Evolutionary conservation across 2,113 vertebrate genomes (phyloP).

Genomic region (Phrynocephalus versicolor): DNA sequence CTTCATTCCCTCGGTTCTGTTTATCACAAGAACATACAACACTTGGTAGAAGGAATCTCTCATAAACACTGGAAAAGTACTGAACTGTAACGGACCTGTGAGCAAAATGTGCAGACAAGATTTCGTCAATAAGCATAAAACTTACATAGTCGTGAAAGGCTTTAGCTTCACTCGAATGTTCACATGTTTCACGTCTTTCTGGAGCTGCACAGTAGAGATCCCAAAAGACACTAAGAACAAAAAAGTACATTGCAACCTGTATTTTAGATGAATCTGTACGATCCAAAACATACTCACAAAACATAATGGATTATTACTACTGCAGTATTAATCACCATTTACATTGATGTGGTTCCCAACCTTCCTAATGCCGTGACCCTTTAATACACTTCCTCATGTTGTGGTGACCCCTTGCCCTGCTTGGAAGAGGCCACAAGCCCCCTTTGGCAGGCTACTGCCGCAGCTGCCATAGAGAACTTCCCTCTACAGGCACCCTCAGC

Average conservation of each 20-base stretch:
- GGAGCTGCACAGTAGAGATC: constrained; percentile 91
- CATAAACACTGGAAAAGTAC: not conserved
- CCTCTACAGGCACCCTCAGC: too few relatives aligned
- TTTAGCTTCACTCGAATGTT: constrained; percentile 90
- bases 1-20: not conserved
- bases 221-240: constrained; percentile 85
- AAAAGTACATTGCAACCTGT: not conserved
- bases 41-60: not conserved
- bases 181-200: constrained; percentile 88
- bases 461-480: too few relatives aligned
- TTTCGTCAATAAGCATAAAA: constrained; percentile 31
- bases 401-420: too few relatives aligned
- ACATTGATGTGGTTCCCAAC: too few relatives aligned
- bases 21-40: not conserved
- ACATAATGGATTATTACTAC: not conserved
- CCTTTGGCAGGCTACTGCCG: too few relatives aligned
- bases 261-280: not conserved
- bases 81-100: not conserved
- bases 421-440: too few relatives aligned
- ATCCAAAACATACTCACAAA: not conserved
- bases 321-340: not conserved
- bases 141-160: constrained; percentile 91
- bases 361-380: too few relatives aligned
- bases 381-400: too few relatives aligned
- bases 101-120: constrained; percentile 11